Percentiles rank a stretch among this genome's conserved stretches.
Conservation (phyloP, 2,888 invertebrate genomes). For the Chouioia cunea region DNA sequence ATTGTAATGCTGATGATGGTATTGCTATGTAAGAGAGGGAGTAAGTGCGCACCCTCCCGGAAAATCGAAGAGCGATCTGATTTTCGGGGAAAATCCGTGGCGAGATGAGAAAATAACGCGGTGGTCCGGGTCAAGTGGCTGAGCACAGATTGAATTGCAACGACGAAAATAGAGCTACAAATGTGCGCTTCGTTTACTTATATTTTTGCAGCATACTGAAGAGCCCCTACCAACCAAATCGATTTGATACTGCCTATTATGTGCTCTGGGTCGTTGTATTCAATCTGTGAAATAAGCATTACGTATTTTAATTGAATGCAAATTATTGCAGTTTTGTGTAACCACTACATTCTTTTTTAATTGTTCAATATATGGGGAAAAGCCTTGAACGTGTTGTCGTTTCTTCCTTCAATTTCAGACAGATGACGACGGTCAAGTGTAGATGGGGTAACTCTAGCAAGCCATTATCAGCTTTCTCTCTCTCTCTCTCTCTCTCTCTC, state of each 20-base stretch:
- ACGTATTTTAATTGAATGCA: too few species aligned
- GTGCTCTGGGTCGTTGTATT: too few species aligned
- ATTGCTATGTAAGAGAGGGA: background rate
- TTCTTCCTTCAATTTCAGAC: conserved; percentile 16
- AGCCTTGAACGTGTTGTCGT: background rate
- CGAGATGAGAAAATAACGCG: conserved; percentile 7
- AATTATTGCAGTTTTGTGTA: too few species aligned
- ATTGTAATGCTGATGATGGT: conserved; percentile 16
- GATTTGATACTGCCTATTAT: conserved; percentile 34
- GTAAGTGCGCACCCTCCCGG: conserved; percentile 8
- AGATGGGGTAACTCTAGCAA: background rate
- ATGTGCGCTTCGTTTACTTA: background rate
- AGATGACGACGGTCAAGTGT: conserved; percentile 30
- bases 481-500: too few species aligned
- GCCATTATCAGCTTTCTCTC: conserved; percentile 18
- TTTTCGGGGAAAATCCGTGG: background rate
- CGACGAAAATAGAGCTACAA: conserved; percentile 3
- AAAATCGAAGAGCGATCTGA: conserved; percentile 13
- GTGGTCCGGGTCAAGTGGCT: conserved; percentile 6
- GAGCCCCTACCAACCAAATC: conserved; percentile 12
- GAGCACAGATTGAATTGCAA: conserved; percentile 6
- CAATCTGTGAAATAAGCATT: too few species aligned
- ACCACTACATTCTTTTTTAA: too few species aligned
- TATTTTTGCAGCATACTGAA: conserved; percentile 10
- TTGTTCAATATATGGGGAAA: too few species aligned